Evolutionary conservation across 92 coral and sea anemone species (phyloP), one percentile per base, ranked within the genome.

Genomic region (Palythoa heliodiscus): DNA sequence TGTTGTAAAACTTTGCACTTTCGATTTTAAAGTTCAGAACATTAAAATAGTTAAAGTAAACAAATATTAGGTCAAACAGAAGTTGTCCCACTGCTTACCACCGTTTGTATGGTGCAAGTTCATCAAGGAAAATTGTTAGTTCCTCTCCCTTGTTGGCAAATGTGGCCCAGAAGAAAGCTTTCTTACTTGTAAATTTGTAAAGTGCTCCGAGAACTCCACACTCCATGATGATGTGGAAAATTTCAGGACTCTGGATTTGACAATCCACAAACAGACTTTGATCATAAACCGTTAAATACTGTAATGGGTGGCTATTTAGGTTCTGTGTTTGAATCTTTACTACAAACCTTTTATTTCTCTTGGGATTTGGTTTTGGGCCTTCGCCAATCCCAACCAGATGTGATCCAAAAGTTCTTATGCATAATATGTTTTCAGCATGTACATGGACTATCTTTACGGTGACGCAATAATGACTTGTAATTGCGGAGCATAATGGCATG

Each of bases 131-230:
- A n/a, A 94, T 85, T 0, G 84, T 89, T 71, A 93, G 40, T 22
- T 94, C 78, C 29, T 86, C 71, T 17, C 87, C 93, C 7, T 39
- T 52, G 23, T 86, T 87, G 0, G 78, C 88, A 75, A 90, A 94
- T 54, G 16, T 69, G 15, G 95, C 95, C 78, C 80, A 88, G 75
- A 88, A 88, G 72, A 85, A 92, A 17, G 86, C 92, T 70, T 92
- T 94, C 73, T 94, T 94, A 71, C 94, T 86, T 14, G 92, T 92
- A 61, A 69, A 87, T 63, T 90, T 83, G 53, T 24, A 0, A 0
- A 82, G 15, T 25, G 67, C 57, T 35, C 95, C 97, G 57, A 95
- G 93, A n/a, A 91, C 93, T 0, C 98, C 97, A 55, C 95, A 93
- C 67, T 95, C 97, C 94, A 87, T 89, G 13, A 93, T 77, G 8